Percentiles rank a stretch among this genome's conserved stretches.
Conservation (phyloP, 2,797 vertebrate species). For the Chiroxiphia lanceolata region DNA sequence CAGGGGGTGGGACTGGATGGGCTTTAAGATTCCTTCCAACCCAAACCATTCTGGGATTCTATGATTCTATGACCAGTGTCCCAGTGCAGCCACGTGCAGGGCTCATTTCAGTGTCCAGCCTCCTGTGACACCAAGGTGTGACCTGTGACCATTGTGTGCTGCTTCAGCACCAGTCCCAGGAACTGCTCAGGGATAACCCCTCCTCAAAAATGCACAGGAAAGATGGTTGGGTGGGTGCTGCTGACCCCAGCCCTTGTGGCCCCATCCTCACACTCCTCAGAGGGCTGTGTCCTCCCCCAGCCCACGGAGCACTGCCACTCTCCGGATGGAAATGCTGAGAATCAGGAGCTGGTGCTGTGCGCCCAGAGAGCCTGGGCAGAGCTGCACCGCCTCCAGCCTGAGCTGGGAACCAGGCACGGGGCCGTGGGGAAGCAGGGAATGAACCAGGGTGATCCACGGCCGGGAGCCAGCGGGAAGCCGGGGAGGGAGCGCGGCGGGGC, state of each 20-base stretch:
- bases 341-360: not conserved
- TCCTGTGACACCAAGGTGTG: not conserved
- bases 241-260: accelerated
- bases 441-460: not conserved
- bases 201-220: not conserved
- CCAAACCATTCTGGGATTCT: not conserved
- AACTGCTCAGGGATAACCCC: accelerated
- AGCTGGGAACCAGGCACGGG: not conserved
- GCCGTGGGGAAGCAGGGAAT: not conserved
- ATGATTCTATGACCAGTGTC: accelerated
- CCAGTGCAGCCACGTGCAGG: accelerated
- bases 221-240: not conserved
- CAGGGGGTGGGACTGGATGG: accelerated
- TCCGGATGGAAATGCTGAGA: not conserved
- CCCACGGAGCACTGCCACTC: accelerated
- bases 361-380: not conserved
- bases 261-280: not conserved
- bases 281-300: not conserved
- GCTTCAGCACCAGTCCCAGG: accelerated
- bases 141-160: accelerated
- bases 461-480: not conserved
- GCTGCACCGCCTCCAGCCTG: not conserved
- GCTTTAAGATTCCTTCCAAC: not conserved
- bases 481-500: not conserved
- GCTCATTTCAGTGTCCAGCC: accelerated